Evolutionary conservation across 2,113 vertebrate genomes (phyloP).

Genomic region (Gopherus evgoodei): DNA sequence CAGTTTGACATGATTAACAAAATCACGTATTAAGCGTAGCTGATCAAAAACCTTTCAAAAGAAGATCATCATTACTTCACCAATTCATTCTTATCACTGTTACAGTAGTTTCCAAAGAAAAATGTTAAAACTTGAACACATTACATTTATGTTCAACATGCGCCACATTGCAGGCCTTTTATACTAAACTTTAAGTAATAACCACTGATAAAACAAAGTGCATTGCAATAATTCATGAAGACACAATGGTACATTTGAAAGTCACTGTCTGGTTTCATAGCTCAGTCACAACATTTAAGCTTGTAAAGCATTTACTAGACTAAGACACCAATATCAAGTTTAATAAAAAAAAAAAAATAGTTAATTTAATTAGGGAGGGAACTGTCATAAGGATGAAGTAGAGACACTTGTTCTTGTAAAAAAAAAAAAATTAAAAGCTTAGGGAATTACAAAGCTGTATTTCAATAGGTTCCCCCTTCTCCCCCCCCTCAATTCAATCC

Average conservation of each 20-base stretch:
- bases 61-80: neutral
- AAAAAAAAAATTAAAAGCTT: neutral
- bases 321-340: neutral
- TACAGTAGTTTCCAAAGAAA: neutral
- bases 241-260: neutral
- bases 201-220: neutral
- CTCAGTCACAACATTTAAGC: neutral
- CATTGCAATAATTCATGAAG: conserved; percentile 3
- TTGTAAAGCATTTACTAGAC: neutral
- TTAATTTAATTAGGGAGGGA: neutral
- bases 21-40: neutral
- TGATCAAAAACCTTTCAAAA: neutral
- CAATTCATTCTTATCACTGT: neutral
- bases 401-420: neutral
- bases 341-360: neutral
- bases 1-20: neutral
- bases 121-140: neutral
- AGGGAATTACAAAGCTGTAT: neutral
- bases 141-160: neutral
- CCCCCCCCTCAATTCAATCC: neutral
- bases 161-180: neutral
- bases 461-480: neutral
- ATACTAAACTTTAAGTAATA: conserved; percentile 21
- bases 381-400: neutral
- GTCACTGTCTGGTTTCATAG: neutral